Evolutionary conservation across 2,888 invertebrate species (phyloP).

Genomic region (Caradrina kadenii): DNA sequence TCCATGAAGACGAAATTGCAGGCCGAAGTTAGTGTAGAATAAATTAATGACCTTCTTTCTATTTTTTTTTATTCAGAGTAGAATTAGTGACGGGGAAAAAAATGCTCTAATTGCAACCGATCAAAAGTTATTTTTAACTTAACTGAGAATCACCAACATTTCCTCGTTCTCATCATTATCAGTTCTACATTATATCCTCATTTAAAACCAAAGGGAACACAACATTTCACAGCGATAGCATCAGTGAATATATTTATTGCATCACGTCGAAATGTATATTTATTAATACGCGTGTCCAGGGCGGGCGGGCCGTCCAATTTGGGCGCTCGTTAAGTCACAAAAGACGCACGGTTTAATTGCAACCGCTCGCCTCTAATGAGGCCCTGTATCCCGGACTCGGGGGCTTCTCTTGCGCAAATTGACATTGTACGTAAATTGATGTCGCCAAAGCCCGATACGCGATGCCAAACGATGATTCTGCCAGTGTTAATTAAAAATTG

Average conservation of each 20-base stretch:
- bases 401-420: slow-evolving; percentile 84
- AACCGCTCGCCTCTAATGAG: slow-evolving; percentile 88
- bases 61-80: no score
- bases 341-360: slow-evolving; percentile 89
- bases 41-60: no score
- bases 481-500: slow-evolving; percentile 58
- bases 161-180: slow-evolving; percentile 53
- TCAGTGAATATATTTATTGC: slow-evolving; percentile 74
- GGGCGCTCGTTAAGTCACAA: slow-evolving; percentile 88
- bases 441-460: slow-evolving; percentile 77
- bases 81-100: background rate
- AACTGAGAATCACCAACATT: slow-evolving; percentile 17
- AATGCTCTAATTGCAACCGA: background rate
- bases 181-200: slow-evolving; percentile 56
- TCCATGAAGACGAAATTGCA: no score
- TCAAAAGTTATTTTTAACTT: slow-evolving; percentile 9
- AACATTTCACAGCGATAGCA: slow-evolving; percentile 68
- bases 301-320: slow-evolving; percentile 84
- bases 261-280: slow-evolving; percentile 75
- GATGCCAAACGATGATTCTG: slow-evolving; percentile 72
- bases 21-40: no score
- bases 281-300: slow-evolving; percentile 84
- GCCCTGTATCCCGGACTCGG: slow-evolving; percentile 81
- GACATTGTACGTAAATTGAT: slow-evolving; percentile 88
- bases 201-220: slow-evolving; percentile 60